A percentile compares a stretch with the other conserved stretches of the same genome.
These are phyloP conservation scores for Eristalis pertinax DNA, from an alignment of 2,888 invertebrate genomes.

Conservation along the genomic window DNA sequence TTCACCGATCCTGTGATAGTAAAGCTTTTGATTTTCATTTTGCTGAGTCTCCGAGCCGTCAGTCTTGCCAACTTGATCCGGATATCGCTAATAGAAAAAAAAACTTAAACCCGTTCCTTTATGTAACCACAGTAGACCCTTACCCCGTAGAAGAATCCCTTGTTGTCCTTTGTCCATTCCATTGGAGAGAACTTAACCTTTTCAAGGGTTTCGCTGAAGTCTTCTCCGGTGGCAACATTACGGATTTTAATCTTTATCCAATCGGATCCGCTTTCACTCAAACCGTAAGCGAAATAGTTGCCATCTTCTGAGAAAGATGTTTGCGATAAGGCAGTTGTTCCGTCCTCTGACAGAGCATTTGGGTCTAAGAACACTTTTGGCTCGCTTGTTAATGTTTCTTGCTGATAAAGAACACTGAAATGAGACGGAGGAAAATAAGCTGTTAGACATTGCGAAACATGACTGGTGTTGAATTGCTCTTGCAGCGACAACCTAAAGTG, in stretches of 20 bases:
- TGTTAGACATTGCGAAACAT: not conserved
- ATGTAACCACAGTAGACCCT: constrained; percentile 75
- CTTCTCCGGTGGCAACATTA: constrained; percentile 88
- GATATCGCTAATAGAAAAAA: constrained; percentile 85
- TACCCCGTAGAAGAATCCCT: constrained; percentile 96
- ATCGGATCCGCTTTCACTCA: constrained; percentile 97
- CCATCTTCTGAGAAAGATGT: constrained; percentile 95
- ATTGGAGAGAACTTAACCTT: constrained; percentile 96
- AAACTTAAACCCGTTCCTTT: not conserved
- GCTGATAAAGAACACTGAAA: constrained; percentile 93
- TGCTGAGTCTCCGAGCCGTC: constrained; percentile 96
- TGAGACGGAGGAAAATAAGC: constrained; percentile 49
- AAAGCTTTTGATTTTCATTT: constrained; percentile 95
- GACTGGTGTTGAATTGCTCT: no score
- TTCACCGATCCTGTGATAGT: constrained; percentile 94
- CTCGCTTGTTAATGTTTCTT: constrained; percentile 89
- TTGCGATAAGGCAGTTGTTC: constrained; percentile 90
- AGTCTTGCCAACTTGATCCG: constrained; percentile 90
- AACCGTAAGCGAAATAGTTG: constrained; percentile 92
- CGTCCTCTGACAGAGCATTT: constrained; percentile 94
- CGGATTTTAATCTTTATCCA: constrained; percentile 95
- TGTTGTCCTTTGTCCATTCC: constrained; percentile 97
- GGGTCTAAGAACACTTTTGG: constrained; percentile 96
- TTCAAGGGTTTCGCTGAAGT: constrained; percentile 93
- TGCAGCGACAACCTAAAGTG: no score